These are phyloP conservation scores for Epinephelus coioides DNA, from an alignment of 2,797 vertebrate species.

Conservation along the genomic window DNA sequence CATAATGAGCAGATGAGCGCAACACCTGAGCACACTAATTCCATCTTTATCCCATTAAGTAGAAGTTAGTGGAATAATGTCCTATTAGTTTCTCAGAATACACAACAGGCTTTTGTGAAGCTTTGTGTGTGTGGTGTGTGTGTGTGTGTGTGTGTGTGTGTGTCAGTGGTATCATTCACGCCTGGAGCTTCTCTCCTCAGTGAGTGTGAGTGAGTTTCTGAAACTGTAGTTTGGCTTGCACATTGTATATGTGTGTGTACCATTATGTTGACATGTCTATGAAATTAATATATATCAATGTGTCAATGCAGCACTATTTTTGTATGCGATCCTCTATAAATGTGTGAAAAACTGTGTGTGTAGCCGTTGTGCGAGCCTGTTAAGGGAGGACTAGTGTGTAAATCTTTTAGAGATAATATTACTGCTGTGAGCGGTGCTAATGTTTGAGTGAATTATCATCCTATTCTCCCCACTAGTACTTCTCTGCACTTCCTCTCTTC, in stretches of 20 bases:
- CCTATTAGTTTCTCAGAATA: slow-evolving; percentile 59
- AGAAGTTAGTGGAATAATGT: slow-evolving; percentile 68
- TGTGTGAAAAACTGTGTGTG: slow-evolving; percentile 21
- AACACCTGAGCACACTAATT: slow-evolving; percentile 80
- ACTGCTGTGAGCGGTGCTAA: slow-evolving; percentile 47
- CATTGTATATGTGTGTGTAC: not conserved
- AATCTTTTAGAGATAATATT: slow-evolving; percentile 64
- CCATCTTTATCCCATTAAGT: slow-evolving; percentile 76
- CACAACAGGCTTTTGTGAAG: slow-evolving; percentile 44
- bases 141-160: slow-evolving; percentile 13
- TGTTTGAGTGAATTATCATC: slow-evolving; percentile 75
- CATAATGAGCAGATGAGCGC: slow-evolving; percentile 74
- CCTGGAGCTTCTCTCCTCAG: not conserved
- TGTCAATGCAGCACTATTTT: slow-evolving; percentile 15
- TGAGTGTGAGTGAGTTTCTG: not conserved
- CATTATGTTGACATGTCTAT: slow-evolving; percentile 7
- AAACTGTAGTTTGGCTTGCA: not conserved
- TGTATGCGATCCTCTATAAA: slow-evolving; percentile 29
- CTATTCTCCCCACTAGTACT: slow-evolving; percentile 51
- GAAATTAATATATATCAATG: slow-evolving; percentile 12
- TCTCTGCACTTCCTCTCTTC: slow-evolving; percentile 48
- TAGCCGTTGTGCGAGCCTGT: slow-evolving; percentile 30
- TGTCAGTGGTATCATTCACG: slow-evolving; percentile 1
- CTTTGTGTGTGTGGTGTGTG: not conserved
- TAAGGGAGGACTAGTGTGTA: slow-evolving; percentile 56